phyloP scores from a whole-genome alignment of 1,140 invertebrate genomes.

The Drosophila subpulchrella region DNA sequence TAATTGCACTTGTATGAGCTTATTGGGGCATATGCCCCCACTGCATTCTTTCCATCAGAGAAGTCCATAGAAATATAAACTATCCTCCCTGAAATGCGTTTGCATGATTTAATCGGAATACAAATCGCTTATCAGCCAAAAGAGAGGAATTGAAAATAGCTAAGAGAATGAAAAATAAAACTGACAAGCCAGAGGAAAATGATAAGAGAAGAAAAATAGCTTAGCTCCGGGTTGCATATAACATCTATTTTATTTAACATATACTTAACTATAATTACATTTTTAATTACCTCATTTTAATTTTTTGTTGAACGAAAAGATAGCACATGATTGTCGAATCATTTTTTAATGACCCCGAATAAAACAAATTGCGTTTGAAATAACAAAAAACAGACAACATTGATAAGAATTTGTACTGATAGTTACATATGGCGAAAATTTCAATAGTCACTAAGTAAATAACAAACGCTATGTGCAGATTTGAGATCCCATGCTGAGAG shows the following conservation, averaged over 20 bases:
- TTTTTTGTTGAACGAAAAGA: not conserved
- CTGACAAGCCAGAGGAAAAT: not conserved
- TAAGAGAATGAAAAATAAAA: not conserved
- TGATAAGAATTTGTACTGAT: slow-evolving; percentile 27
- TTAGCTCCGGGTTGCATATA: not conserved
- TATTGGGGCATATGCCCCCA: slow-evolving; percentile 27
- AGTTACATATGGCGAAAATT: not conserved
- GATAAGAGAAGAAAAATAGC: not conserved
- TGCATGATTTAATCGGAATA: slow-evolving; percentile 71
- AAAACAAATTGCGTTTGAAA: slow-evolving; percentile 2
- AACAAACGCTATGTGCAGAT: slow-evolving; percentile 3
- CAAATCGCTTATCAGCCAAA: slow-evolving; percentile 64
- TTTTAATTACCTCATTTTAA: not conserved
- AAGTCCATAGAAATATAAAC: slow-evolving; percentile 32
- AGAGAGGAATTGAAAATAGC: slow-evolving; percentile 2
- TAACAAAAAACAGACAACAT: slow-evolving; percentile 4
- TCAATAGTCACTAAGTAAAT: slow-evolving; percentile 10
- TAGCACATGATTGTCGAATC: not conserved
- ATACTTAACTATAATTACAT: no score
- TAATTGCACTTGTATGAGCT: slow-evolving; percentile 47
- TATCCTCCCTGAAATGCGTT: slow-evolving; percentile 11
- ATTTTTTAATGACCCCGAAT: slow-evolving; percentile 2
- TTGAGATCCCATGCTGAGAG: not conserved
- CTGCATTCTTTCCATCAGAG: not conserved
- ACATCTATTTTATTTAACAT: no score